Base-by-base conservation (phyloP, 2,888 invertebrate genomes). In the Isoperla grammatica region DNA sequence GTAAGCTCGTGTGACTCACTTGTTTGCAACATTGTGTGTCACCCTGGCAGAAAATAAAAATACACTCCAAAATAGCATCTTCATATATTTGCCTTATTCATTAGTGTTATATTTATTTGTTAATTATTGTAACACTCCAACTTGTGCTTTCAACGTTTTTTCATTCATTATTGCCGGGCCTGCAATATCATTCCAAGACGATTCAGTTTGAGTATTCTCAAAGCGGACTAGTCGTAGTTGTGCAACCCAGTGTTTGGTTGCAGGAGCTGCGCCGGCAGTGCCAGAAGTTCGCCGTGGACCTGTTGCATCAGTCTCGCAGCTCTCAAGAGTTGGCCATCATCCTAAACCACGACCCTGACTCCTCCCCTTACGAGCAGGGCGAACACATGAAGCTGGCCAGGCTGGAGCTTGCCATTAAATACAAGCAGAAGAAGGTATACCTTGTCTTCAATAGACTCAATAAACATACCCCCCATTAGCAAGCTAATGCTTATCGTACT, bases 351-450 rank as follows among this genome's bases (percentile, higher is more conserved):
- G 93, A 95, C 72, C 91, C 86, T 0, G 85, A 87, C 1, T 76
- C 75, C 42, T 81, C 83, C 0, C 83, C 84, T 1, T 87, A 87
- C 69, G 83, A 87, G 64, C 85, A 85, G 2, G 90, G 89, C 0
- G 90, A 90, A 65, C 86, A 88, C 64, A 92, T 92, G 86, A 84
- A 86, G 68, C 77, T 98, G 50, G 87, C 90, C 1, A 79, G 95
- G 53, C 78, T 98, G 56, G 93, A 95, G 70, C 78, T 93, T 63
- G 97, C 97, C 1, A 93, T 98, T 62, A 83, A 88, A 69, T 95
- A 91, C 72, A 94, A 95, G 70, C 97, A 98, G 74, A 98, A 97
- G 75, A 89, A 88, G 84, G 95, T 94, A 69, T n/a, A n/a, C n/a
- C n/a, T n/a, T n/a, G n/a, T 67, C 68, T 76, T 12, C 11, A 15